Evolutionary conservation across 2,113 vertebrate species (phyloP).

Genomic region (Megaptera novaeangliae): DNA sequence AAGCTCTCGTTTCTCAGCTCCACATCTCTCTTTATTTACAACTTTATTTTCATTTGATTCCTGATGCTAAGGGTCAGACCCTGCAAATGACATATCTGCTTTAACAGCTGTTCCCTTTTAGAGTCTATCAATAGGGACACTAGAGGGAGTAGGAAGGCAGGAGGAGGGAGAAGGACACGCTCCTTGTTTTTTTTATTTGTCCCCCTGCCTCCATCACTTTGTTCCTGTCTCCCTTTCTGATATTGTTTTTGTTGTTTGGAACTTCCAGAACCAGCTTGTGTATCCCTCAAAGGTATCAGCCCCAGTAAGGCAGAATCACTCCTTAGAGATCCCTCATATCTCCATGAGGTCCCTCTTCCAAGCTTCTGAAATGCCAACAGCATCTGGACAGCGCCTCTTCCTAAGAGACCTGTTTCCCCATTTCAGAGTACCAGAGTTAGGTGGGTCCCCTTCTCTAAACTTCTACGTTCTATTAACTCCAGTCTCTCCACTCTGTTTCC

Average conservation of each 20-base stretch:
- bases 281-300: background rate
- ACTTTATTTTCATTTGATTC: background rate
- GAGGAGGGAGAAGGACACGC: fast-evolving
- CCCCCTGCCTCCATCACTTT: no score
- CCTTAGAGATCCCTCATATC: background rate
- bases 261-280: background rate
- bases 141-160: no score
- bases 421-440: background rate
- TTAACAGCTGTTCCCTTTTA: background rate
- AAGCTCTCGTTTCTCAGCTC: background rate
- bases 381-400: background rate
- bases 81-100: no score
- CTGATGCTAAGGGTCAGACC: background rate
- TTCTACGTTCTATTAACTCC: background rate
- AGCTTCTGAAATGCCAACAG: background rate
- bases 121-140: background rate
- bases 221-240: background rate
- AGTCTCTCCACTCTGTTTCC: background rate
- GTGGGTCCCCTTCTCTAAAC: background rate
- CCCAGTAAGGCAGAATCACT: background rate
- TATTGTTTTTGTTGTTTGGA: background rate
- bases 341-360: background rate
- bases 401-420: background rate
- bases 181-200: background rate
- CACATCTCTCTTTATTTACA: background rate